A percentile compares a stretch with the other conserved stretches of the same genome.
Conservation (phyloP, 2,888 invertebrate genomes). For the Cylindroiulus punctatus region DNA sequence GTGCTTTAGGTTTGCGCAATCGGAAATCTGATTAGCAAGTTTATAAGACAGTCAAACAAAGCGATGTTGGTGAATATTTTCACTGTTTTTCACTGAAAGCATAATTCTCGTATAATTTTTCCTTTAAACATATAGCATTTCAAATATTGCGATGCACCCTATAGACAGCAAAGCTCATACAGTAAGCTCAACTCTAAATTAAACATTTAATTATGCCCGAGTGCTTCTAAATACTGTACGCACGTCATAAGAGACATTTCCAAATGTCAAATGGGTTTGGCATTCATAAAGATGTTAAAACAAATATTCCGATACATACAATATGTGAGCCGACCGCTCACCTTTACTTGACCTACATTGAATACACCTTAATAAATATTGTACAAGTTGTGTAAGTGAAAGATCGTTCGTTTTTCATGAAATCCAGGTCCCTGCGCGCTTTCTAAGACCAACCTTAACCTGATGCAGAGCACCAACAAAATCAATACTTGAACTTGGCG, state of each 20-base stretch:
- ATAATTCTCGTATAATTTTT: background rate
- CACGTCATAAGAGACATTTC: background rate
- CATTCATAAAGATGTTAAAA: background rate
- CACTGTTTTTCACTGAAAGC: background rate
- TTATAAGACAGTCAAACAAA: background rate
- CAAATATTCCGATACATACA: background rate
- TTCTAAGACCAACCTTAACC: background rate
- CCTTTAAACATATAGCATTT: background rate
- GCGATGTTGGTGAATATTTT: background rate
- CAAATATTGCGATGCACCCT: background rate
- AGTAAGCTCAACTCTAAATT: background rate
- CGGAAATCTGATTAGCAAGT: background rate
- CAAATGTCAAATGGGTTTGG: background rate
- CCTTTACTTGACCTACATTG: background rate
- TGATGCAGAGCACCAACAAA: background rate
- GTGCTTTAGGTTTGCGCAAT: background rate
- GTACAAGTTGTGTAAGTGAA: background rate
- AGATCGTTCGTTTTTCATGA: background rate
- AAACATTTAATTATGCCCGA: background rate
- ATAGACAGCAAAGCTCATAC: background rate
- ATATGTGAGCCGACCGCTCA: background rate
- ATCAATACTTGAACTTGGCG: background rate
- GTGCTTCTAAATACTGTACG: background rate
- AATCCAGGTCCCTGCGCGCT: background rate
- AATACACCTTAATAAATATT: background rate